A percentile compares a stretch with the other conserved stretches of the same genome.
These are phyloP conservation scores for Dusona sp. DNA, from an alignment of 2,888 invertebrate species.

Conservation along the genomic window DNA sequence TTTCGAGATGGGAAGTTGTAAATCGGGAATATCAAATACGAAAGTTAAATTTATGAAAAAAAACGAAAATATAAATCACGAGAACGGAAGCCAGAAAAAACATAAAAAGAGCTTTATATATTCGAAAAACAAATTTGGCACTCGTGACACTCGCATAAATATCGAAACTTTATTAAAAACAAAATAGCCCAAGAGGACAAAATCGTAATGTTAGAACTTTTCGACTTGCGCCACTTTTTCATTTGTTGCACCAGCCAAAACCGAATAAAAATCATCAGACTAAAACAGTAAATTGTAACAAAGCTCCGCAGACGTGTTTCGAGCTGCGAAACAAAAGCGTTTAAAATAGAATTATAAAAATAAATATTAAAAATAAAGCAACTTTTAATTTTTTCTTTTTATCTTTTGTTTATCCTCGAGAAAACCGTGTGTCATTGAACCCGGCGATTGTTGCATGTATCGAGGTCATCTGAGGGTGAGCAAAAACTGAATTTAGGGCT, in stretches of 20 bases:
- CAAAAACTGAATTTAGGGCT: too few relatives aligned
- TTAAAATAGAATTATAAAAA: constrained; percentile 63
- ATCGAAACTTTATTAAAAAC: background rate
- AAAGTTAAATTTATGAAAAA: constrained; percentile 1
- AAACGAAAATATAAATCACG: background rate
- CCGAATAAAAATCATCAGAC: background rate
- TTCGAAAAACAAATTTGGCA: constrained; percentile 52
- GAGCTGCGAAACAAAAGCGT: constrained; percentile 30
- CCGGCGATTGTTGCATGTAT: constrained; percentile 4
- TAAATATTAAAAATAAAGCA: constrained; percentile 36
- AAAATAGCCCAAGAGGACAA: background rate
- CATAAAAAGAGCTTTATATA: background rate
- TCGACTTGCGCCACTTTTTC: background rate
- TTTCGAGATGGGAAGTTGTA: background rate
- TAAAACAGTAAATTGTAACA: constrained; percentile 1
- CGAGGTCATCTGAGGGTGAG: background rate
- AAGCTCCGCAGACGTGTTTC: background rate
- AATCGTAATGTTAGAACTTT: background rate
- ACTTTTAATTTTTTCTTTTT: constrained; percentile 16
- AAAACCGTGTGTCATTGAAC: constrained; percentile 59
- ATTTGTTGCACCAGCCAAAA: background rate
- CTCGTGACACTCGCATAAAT: constrained; percentile 5
- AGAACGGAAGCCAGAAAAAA: background rate
- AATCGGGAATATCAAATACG: background rate
- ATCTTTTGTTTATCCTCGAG: constrained; percentile 32